phyloP scores from a whole-genome alignment of 2,888 invertebrate species.

The Drosophila planitibia region DNA sequence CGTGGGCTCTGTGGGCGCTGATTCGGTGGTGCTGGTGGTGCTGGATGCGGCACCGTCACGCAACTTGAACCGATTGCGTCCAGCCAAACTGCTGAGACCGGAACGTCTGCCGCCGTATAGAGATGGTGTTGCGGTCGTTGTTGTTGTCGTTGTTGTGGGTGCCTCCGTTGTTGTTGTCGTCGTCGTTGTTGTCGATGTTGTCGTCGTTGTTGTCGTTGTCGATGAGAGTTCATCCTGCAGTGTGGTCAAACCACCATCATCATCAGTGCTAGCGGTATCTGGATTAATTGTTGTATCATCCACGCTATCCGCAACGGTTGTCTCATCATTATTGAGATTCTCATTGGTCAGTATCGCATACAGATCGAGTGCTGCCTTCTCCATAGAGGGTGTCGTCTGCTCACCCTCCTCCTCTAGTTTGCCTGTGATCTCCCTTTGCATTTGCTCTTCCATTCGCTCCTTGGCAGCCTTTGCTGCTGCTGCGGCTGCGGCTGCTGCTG shows the following conservation, averaged over 20 bases:
- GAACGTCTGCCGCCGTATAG: constrained; percentile 77
- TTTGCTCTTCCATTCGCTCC: constrained; percentile 41
- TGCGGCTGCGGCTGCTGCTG: constrained; percentile 62
- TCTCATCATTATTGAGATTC: constrained; percentile 87
- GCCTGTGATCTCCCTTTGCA: constrained; percentile 47
- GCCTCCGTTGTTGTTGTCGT: constrained; percentile 82
- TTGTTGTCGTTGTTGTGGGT: constrained; percentile 85
- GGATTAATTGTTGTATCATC: constrained; percentile 79
- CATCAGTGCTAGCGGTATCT: constrained; percentile 83
- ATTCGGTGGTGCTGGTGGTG: constrained; percentile 86
- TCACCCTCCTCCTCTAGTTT: constrained; percentile 66
- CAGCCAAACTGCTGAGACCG: constrained; percentile 72
- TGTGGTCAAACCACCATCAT: constrained; percentile 81
- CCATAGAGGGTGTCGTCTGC: constrained; percentile 89
- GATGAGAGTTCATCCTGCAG: constrained; percentile 86
- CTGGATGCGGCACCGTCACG: constrained; percentile 83
- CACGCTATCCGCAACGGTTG: constrained; percentile 80
- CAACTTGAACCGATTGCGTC: constrained; percentile 84
- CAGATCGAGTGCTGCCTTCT: constrained; percentile 92
- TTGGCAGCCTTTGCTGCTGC: constrained; percentile 58
- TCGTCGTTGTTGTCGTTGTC: constrained; percentile 86
- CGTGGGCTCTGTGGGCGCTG: constrained; percentile 81
- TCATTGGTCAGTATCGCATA: constrained; percentile 91
- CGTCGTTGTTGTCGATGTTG: constrained; percentile 86
- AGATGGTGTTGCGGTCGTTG: constrained; percentile 80